phyloP scores from a whole-genome alignment of 2,888 invertebrate genomes.

The Alcis repandata region DNA sequence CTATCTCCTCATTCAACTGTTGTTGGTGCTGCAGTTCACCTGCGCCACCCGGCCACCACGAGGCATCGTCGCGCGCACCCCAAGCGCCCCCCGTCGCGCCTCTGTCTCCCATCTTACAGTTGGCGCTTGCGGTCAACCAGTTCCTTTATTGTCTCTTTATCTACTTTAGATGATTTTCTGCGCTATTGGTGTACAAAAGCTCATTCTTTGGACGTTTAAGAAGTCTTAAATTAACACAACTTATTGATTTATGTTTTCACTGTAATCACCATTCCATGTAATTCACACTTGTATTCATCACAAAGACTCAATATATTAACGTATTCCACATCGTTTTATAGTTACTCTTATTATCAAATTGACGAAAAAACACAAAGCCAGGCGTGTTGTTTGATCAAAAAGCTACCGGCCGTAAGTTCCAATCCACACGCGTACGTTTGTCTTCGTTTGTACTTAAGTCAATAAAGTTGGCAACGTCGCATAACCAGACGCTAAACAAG shows the following conservation, averaged over 20 bases:
- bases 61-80: constrained; percentile 87
- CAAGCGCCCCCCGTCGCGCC: constrained; percentile 86
- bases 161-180: constrained; percentile 64
- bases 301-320: constrained; percentile 73
- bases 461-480: constrained; percentile 87
- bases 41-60: constrained; percentile 84
- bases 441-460: constrained; percentile 82
- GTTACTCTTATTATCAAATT: constrained; percentile 49
- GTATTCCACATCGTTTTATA: constrained; percentile 61
- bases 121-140: constrained; percentile 78
- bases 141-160: constrained; percentile 73
- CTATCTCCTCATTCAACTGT: constrained; percentile 82
- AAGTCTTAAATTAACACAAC: constrained; percentile 48
- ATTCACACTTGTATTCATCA: constrained; percentile 67
- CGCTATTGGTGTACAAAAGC: constrained; percentile 38
- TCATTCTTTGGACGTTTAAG: constrained; percentile 30
- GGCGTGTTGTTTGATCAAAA: constrained; percentile 68
- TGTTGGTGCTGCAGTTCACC: constrained; percentile 83
- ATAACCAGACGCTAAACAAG: constrained; percentile 85
- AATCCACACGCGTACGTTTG: constrained; percentile 85
- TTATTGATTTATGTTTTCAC: constrained; percentile 53
- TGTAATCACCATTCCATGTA: constrained; percentile 59
- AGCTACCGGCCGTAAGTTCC: constrained; percentile 82
- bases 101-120: constrained; percentile 83
- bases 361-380: constrained; percentile 62